Evolutionary conservation across 2,797 vertebrate species (phyloP), one percentile per base, ranked within the genome.

Genomic region (Chrysocyon brachyurus): DNA sequence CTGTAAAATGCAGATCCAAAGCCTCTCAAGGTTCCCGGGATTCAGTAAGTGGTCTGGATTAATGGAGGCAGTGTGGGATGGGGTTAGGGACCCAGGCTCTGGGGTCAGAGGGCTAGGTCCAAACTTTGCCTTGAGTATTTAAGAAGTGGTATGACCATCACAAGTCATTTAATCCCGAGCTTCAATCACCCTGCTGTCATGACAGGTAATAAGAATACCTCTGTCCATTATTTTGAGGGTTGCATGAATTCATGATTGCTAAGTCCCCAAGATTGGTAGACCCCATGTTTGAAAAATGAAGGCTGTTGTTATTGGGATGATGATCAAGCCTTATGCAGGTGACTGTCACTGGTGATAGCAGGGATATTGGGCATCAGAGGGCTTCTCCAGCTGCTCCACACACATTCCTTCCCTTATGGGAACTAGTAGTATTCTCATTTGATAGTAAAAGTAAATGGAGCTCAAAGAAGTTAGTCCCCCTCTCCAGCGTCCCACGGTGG

Each of bases 171-270:
- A 54, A 91, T 81, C 36, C 46, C 52, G 31, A 89, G 19, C 56
- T 91, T 84, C 52, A 21, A 11, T 90, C 26, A 49, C n/a, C 49
- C 19, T 54, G 12, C n/a, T 66, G 5, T 57, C 49, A 72, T 49
- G 12, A 90, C 8, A 46, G 31, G 19, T 73, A 40, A 21, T n/a
- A 68, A 86, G 56, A 75, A 57, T 33, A 40, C 1, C 14, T 88
- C 16, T 79, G 73, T 33, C 86, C 88, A 2, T 87, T 91, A 87
- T 70, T 94, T 87, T 68, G 66, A 90, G 28, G 9, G 70, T 85
- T 93, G 61, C 86, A 87, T 89, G n/a, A 96, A 75, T 79, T 56
- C 46, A 70, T 9, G 4, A 17, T 26, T 4, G 4, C 14, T 33
- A 75, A 87, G 12, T 66, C 2, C 31, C 24, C 49, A 78, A 66